Evolutionary conservation across 2,888 invertebrate species (phyloP).

Genomic region (Dasypogon diadema): DNA sequence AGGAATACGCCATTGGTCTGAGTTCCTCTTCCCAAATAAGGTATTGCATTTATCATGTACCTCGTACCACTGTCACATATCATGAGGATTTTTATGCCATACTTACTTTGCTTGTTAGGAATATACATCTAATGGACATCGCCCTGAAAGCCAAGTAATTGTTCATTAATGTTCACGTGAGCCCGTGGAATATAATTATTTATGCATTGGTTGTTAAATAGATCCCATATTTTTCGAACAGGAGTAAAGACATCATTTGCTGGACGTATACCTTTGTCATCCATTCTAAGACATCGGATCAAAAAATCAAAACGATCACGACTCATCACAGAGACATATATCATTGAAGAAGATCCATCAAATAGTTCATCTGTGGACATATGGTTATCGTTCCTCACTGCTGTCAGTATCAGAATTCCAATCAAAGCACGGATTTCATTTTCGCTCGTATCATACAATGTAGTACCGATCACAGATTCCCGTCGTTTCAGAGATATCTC

Average conservation of each 20-base stretch:
- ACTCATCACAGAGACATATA: conserved; percentile 5
- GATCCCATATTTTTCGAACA: background rate
- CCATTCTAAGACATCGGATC: conserved; percentile 55
- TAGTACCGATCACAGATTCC: background rate
- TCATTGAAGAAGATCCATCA: background rate
- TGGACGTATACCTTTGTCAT: conserved; percentile 52
- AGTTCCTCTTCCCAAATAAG: conserved; percentile 55
- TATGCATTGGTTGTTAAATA: background rate
- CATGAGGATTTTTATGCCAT: conserved; percentile 31
- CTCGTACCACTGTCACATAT: conserved; percentile 55
- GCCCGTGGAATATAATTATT: background rate
- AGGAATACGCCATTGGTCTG: conserved; percentile 50
- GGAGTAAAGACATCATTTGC: conserved; percentile 45
- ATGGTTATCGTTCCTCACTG: conserved; percentile 20
- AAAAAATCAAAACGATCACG: conserved; percentile 55
- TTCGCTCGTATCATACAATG: background rate
- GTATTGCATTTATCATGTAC: conserved; percentile 56
- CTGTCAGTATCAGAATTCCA: background rate
- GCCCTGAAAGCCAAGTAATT: background rate
- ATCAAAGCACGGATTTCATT: background rate
- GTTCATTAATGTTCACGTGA: background rate
- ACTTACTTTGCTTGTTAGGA: conserved; percentile 49
- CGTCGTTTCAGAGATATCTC: background rate
- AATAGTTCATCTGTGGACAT: conserved; percentile 18
- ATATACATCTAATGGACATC: conserved; percentile 6